These are phyloP conservation scores for Heliconius melpomene DNA, from an alignment of 1,140 invertebrate genomes.

Conservation along the genomic window DNA sequence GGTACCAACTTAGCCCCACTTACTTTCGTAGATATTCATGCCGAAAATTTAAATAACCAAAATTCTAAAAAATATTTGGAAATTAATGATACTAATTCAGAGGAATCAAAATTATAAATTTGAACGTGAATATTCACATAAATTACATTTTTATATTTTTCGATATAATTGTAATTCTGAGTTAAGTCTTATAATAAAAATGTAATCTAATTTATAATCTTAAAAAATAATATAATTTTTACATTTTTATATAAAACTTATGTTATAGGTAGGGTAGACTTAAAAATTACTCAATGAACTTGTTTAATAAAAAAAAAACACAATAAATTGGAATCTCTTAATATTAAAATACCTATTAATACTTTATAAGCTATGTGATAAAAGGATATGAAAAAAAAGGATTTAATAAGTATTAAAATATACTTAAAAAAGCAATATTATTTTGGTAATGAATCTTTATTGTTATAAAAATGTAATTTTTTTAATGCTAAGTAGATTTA, in stretches of 20 bases:
- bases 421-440: background rate
- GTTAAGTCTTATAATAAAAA: too few relatives aligned
- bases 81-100: constrained; percentile 38
- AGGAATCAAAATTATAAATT: constrained; percentile 68
- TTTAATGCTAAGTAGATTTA: background rate
- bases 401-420: background rate
- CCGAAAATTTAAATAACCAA: constrained; percentile 45
- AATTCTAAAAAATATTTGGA: constrained; percentile 51
- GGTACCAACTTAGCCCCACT: constrained; percentile 51
- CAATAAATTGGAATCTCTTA: constrained; percentile 41
- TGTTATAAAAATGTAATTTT: background rate
- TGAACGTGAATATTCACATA: background rate
- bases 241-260: background rate
- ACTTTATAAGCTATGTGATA: constrained; percentile 19
- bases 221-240: too few relatives aligned
- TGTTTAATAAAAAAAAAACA: background rate
- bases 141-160: background rate
- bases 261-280: background rate
- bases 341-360: constrained; percentile 30
- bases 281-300: background rate
- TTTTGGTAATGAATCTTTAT: constrained; percentile 5
- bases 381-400: background rate
- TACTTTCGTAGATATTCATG: constrained; percentile 68
- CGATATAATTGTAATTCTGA: background rate
- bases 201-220: too few relatives aligned